Evolutionary conservation across 2,888 invertebrate species (phyloP).

Genomic region (Kryphioiulus occultus): DNA sequence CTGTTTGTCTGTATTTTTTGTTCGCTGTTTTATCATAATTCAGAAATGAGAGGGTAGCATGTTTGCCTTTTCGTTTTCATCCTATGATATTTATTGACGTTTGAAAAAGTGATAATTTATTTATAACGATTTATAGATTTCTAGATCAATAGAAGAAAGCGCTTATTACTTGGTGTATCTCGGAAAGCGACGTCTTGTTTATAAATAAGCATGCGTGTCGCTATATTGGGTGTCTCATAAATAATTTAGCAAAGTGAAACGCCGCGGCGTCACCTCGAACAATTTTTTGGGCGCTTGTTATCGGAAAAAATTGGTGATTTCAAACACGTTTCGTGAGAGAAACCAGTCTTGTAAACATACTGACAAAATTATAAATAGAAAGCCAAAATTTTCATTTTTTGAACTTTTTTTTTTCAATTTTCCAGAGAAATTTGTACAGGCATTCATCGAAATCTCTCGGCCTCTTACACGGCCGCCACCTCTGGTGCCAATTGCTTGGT

Average conservation of each 20-base stretch:
- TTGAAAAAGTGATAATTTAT: background rate
- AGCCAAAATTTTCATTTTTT: background rate
- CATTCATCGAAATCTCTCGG: conserved; percentile 50
- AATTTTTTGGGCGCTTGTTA: too few relatives aligned
- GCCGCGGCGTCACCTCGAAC: too few relatives aligned
- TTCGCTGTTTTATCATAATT: background rate
- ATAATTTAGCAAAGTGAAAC: background rate
- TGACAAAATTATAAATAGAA: too few relatives aligned
- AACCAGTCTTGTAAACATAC: too few relatives aligned
- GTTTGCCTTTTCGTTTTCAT: background rate
- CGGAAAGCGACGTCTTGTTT: background rate
- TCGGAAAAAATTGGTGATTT: too few relatives aligned
- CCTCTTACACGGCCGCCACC: conserved; percentile 39
- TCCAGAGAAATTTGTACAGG: conserved; percentile 13
- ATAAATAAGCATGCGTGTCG: background rate
- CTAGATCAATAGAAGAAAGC: conserved; percentile 30
- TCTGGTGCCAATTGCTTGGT: conserved; percentile 31
- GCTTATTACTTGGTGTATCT: conserved; percentile 3
- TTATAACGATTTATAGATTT: conserved; percentile 20
- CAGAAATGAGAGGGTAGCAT: background rate
- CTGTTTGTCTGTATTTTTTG: background rate
- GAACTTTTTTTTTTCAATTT: conserved; percentile 14
- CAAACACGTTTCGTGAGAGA: too few relatives aligned
- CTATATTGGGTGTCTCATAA: background rate
- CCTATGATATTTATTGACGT: background rate